Percentiles rank a stretch among this genome's conserved stretches.
Conservation (phyloP, 2,113 vertebrate genomes). For the Oryzias melastigma region DNA sequence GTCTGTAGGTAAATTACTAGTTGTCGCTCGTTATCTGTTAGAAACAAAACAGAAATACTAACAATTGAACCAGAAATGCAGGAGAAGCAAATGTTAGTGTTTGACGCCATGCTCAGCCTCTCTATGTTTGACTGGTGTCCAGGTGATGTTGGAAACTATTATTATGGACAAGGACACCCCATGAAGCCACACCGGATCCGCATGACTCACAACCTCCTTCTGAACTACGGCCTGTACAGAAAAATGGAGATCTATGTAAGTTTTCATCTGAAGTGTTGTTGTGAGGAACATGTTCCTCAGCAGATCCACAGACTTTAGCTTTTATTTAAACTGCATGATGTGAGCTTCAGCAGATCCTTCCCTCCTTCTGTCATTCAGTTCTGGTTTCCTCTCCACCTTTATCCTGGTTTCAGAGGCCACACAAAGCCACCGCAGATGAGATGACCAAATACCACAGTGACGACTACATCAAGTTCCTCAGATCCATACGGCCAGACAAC, state of each 20-base stretch:
- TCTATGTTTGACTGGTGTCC: slow-evolving; percentile 20
- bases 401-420: slow-evolving; percentile 81
- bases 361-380: not conserved
- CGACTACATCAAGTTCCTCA: slow-evolving; percentile 95
- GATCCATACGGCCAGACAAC: slow-evolving; percentile 94
- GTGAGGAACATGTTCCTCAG: not conserved
- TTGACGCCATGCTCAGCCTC: not conserved
- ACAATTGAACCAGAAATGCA: too few species aligned
- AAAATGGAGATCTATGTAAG: slow-evolving; percentile 98
- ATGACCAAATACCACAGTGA: slow-evolving; percentile 99
- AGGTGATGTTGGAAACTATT: slow-evolving; percentile 97
- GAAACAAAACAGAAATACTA: too few species aligned
- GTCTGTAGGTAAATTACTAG: too few species aligned
- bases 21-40: too few species aligned
- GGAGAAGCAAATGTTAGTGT: not conserved
- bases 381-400: not conserved
- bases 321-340: too few species aligned
- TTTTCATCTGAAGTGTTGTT: slow-evolving; percentile 7
- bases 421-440: slow-evolving; percentile 95
- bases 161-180: slow-evolving; percentile 95
- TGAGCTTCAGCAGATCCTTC: too few species aligned
- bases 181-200: slow-evolving; percentile 97
- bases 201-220: slow-evolving; percentile 96
- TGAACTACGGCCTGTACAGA: slow-evolving; percentile 95
- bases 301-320: not conserved